Evolutionary conservation across 2,113 vertebrate genomes (phyloP), one percentile per base, ranked within the genome.

Genomic region (Lasiurus borealis): DNA sequence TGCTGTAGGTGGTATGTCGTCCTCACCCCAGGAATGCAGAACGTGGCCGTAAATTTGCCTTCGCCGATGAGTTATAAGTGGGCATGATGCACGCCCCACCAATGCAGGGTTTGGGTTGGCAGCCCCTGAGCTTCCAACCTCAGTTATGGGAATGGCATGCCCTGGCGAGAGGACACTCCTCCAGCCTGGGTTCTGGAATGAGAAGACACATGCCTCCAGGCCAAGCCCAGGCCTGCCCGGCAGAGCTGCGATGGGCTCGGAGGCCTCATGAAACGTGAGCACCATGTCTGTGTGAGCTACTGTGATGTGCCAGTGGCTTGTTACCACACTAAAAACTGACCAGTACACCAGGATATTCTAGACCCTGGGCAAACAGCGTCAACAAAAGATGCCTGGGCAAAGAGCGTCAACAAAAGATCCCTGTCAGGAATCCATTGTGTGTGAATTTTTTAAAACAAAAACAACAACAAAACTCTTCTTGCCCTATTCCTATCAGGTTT

Each of bases 181-280:
- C 88, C 34, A 71, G 86, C 69, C 73, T 86, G 36, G 21, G 14
- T 86, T 94, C 90, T 88, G 96, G 90, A 92, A 96, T 92, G 48
- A 44, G 90, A 93, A 83, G n/a, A 76, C 36, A 82, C 87, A 93
- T 91, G 90, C 69, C 77, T 89, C 76, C 78, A 72, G 88, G 90
- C 91, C 96, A 96, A 95, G 92, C 44, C 94, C 95, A 95, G 96
- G 48, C 91, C 96, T 96, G 96, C 83, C 89, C 78, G 54, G 52
- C 13, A 85, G 62, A 91, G 57, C 76, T 8, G 29, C 59, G 48
- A 36, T 31, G 59, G 52, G 85, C 78, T 71, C 72, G 57, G 3
- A 69, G 48, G 46, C 87, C 80, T 46, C 36, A 27, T 72, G 92
- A 93, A 84, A 96, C 36, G 29, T 52, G 85, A 92, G 88, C 81